Evolutionary conservation across 2,888 invertebrate species (phyloP).

Genomic region (Psylliodes chrysocephalus): DNA sequence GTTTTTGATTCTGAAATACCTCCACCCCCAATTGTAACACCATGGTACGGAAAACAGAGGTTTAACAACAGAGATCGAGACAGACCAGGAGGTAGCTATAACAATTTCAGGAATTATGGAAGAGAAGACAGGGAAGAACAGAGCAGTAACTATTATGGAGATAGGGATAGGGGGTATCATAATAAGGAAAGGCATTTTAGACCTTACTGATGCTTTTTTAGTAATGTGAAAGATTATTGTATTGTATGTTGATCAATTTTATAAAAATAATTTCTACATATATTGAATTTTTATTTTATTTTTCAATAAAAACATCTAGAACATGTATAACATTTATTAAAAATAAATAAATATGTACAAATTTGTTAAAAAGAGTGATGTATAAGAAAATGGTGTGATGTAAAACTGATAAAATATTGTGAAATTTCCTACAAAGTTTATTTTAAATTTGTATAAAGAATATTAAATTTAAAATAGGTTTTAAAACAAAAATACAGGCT

Average conservation of each 20-base stretch:
- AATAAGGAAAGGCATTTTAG: background rate
- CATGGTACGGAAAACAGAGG: constrained; percentile 58
- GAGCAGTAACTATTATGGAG: background rate
- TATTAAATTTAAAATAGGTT: no score
- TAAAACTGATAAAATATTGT: no score
- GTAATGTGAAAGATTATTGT: no score
- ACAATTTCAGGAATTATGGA: constrained; percentile 27
- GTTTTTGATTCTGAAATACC: constrained; percentile 58
- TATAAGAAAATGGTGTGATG: no score
- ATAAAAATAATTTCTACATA: no score
- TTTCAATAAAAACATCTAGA: background rate
- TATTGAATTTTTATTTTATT: no score
- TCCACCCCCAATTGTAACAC: constrained; percentile 62
- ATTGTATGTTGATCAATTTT: no score
- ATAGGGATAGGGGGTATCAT: constrained; percentile 1
- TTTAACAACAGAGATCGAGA: constrained; percentile 38
- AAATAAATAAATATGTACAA: constrained; percentile 5
- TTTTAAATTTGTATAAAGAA: no score
- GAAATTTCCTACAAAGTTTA: no score
- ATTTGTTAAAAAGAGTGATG: background rate
- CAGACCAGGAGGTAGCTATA: constrained; percentile 32
- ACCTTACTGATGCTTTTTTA: constrained; percentile 7
- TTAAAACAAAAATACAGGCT: no score
- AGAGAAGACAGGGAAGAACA: constrained; percentile 5
- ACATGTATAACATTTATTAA: background rate